A percentile compares a stretch with the other conserved stretches of the same genome.
Conservation (phyloP, 2,888 invertebrate genomes). For the Cataglyphis altisquamis region DNA sequence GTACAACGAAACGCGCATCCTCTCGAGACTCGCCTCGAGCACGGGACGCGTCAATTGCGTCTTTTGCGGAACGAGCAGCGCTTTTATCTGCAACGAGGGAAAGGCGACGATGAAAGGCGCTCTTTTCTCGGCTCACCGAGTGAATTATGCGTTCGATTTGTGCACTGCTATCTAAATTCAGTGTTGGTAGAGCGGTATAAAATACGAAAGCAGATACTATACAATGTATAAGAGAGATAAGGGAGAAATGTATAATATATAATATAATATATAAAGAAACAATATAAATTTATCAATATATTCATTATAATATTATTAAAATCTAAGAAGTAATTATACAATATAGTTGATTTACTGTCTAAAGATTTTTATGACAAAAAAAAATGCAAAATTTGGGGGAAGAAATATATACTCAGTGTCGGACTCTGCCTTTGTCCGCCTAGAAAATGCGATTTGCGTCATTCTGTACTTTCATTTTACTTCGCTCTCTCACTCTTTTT, state of each 20-base stretch:
- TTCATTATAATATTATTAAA: constrained; percentile 10
- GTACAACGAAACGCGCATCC: constrained; percentile 88
- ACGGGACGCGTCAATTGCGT: constrained; percentile 67
- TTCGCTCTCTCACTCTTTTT: constrained; percentile 36
- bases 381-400: constrained; percentile 5
- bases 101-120: constrained; percentile 57
- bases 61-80: constrained; percentile 78
- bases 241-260: neutral
- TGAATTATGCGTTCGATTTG: constrained; percentile 77
- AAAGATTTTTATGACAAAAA: neutral
- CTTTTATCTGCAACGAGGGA: constrained; percentile 84
- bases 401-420: neutral
- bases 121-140: constrained; percentile 33
- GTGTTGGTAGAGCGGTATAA: neutral
- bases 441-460: constrained; percentile 63
- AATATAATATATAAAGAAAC: constrained; percentile 6
- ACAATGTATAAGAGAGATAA: neutral
- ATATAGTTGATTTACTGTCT: constrained; percentile 21
- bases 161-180: constrained; percentile 62
- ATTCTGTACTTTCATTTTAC: constrained; percentile 43
- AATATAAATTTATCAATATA: constrained; percentile 25
- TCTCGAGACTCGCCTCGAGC: constrained; percentile 83
- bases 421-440: constrained; percentile 22
- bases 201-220: constrained; percentile 20
- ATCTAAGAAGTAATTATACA: constrained; percentile 10